Conservation (phyloP, 2,113 vertebrate genomes). For the Microtus montanus region DNA sequence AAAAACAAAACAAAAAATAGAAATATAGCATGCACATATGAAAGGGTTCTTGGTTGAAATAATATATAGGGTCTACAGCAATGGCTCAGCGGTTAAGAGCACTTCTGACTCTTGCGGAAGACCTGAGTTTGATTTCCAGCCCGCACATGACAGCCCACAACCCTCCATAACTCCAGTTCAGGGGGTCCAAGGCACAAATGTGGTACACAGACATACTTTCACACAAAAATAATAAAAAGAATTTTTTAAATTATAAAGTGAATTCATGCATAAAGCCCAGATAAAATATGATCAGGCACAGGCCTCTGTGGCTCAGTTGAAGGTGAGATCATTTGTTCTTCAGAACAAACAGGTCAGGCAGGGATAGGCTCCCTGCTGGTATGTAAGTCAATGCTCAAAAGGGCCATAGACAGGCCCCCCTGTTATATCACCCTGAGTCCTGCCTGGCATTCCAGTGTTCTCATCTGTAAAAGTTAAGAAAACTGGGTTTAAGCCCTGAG, state of each 20-base stretch:
- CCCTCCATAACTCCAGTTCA: neutral
- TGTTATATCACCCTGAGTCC: neutral
- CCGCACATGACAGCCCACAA: neutral
- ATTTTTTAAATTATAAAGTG: neutral
- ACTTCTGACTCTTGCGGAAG: neutral
- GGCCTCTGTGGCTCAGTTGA: neutral
- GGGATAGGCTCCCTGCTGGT: neutral
- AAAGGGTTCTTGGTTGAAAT: constrained; percentile 30
- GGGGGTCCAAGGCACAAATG: neutral
- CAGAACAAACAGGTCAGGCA: neutral
- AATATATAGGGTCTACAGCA: neutral
- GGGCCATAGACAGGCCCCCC: neutral
- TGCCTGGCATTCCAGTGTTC: neutral
- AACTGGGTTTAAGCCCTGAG: too few relatives aligned
- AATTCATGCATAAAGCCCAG: neutral
- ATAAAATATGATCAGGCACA: neutral
- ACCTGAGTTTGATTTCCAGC: neutral
- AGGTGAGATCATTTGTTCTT: neutral
- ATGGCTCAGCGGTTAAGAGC: neutral
- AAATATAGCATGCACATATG: neutral
- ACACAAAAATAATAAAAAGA: neutral
- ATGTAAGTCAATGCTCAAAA: neutral
- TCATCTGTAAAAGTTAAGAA: neutral
- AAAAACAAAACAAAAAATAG: neutral
- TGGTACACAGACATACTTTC: neutral